phyloP scores from a whole-genome alignment of 2,113 vertebrate genomes.

The Etia nguti region DNA sequence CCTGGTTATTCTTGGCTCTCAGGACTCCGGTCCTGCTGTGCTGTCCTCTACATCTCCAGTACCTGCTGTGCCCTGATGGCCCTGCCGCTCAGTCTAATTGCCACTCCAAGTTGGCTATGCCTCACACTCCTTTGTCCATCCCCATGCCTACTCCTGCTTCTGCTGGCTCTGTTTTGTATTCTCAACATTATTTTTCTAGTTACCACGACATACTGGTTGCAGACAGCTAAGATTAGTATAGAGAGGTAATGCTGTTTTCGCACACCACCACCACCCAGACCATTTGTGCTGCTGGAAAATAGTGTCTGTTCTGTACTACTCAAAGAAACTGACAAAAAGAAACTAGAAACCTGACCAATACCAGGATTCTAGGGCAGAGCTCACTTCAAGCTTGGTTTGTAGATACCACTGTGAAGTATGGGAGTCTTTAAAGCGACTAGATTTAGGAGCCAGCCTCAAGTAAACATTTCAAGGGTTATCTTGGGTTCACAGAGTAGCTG shows the following conservation, averaged over 20 bases:
- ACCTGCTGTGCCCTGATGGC: neutral
- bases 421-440: neutral
- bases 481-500: neutral
- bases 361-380: rapidly evolving
- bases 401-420: neutral
- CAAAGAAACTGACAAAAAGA: neutral
- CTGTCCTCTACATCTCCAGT: neutral
- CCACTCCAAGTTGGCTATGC: neutral
- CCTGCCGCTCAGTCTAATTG: neutral
- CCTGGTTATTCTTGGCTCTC: neutral
- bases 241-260: neutral
- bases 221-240: neutral
- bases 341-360: rapidly evolving
- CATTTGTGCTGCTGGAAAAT: neutral
- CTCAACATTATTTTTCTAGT: neutral
- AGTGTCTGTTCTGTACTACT: neutral
- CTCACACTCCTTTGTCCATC: neutral
- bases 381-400: neutral
- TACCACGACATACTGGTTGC: neutral
- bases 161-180: neutral
- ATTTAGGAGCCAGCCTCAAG: neutral
- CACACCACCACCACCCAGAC: neutral
- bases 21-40: neutral
- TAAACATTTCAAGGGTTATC: neutral
- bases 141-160: neutral